Percentiles rank a stretch among this genome's conserved stretches.
Evolutionary conservation across 2,113 vertebrate species (phyloP).

Genomic region (Ptilorrhoa leucosticta): DNA sequence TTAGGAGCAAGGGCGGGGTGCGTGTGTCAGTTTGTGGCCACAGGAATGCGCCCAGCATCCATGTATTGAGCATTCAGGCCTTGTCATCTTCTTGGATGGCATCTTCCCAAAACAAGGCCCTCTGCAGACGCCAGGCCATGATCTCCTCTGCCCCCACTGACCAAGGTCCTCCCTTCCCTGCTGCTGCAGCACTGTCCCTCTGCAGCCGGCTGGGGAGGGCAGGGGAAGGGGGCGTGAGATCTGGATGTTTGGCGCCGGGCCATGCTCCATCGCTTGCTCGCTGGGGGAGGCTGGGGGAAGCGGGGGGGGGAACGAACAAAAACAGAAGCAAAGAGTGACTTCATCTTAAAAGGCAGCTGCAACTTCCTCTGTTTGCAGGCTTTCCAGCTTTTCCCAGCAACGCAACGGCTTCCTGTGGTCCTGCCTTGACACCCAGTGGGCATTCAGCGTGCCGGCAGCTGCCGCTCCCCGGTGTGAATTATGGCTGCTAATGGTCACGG

Average conservation of each 20-base stretch:
- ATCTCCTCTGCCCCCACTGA: background rate
- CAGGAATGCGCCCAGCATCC: background rate
- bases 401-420: rapidly evolving
- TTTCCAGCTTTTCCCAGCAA: background rate
- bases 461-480: background rate
- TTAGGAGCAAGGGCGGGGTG: background rate
- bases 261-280: background rate
- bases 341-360: conserved; percentile 52
- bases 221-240: conserved; percentile 23
- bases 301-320: background rate
- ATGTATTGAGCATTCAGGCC: background rate
- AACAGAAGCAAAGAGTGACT: conserved; percentile 37
- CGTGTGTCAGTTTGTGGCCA: background rate
- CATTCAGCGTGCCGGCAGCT: background rate
- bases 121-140: rapidly evolving
- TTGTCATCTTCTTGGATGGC: background rate
- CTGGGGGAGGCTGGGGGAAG: background rate
- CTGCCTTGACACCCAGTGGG: conserved; percentile 56
- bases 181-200: background rate
- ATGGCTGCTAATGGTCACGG: background rate
- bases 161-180: background rate
- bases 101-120: background rate
- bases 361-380: background rate
- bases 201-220: background rate
- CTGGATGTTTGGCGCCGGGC: background rate